A percentile compares a stretch with the other conserved stretches of the same genome.
Conservation (phyloP, 2,113 vertebrate species). For the Jacana jacana region DNA sequence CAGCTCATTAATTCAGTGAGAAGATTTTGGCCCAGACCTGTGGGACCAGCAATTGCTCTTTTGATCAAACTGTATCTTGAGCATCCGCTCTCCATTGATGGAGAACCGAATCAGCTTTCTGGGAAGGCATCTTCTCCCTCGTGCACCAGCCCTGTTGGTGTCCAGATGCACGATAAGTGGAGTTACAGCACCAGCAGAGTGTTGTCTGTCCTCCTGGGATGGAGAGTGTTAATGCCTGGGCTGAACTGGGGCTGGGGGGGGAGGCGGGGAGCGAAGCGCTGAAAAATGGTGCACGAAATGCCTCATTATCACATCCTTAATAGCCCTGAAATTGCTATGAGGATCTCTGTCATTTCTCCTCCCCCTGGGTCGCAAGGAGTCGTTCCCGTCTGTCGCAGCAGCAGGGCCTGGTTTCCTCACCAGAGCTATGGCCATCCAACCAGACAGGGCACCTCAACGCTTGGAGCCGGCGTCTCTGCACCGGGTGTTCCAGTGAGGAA, state of each 20-base stretch:
- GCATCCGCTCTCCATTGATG: not conserved
- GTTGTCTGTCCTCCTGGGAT: not conserved
- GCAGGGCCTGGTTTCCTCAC: not conserved
- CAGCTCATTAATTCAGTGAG: not conserved
- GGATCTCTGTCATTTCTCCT: not conserved
- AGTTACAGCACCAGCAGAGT: not conserved
- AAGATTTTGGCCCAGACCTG: not conserved
- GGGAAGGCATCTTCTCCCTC: not conserved
- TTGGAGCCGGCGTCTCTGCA: accelerated
- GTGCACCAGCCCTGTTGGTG: not conserved
- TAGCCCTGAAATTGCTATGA: not conserved
- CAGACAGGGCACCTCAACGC: not conserved
- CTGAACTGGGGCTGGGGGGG: not conserved
- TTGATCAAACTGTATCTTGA: not conserved
- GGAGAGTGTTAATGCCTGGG: not conserved
- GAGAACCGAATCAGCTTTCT: not conserved
- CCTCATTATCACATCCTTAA: slow-evolving; percentile 33
- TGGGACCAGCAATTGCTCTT: not conserved
- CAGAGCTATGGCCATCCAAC: not conserved
- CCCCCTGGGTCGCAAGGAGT: not conserved
- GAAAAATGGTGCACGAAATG: not conserved
- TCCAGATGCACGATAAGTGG: not conserved
- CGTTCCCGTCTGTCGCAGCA: not conserved
- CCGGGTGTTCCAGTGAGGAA: accelerated
- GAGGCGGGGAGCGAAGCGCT: not conserved